Base-by-base conservation (phyloP, 64 coral and sea anemone species). In the Pocillopora verrucosa region DNA sequence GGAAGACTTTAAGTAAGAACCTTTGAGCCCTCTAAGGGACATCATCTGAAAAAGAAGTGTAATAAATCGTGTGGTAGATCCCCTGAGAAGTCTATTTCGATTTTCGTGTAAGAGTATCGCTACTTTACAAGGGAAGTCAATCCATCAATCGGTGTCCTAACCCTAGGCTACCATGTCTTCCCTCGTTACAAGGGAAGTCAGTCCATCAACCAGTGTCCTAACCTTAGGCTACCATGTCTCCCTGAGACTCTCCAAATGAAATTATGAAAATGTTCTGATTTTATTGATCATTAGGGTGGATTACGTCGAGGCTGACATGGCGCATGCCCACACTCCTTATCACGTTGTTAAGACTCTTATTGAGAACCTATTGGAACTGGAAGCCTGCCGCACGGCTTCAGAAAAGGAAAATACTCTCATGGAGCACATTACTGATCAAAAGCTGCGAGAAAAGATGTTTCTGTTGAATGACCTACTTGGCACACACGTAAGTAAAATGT, bases 221-320 rank as follows among this genome's bases (percentile, higher is more conserved):
- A 51, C 7, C 41, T 0, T 51, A 51, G 7, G 41, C 41, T 51
- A 51, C 3, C 41, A 51, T 51, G 41, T 51, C 41, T 51, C 41
- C 41, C 41, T 51, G 7, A 7, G 16, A 10, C 22, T 65, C 22
- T 20, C 17, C 14, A 1, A 9, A 9, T n/a, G n/a, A 70, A 11
- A 22, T 30, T n/a, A 59, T 14, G 75, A 9, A 9, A 4, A 30
- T 25, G 36, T 15, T 88, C 56, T 17, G 0, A 12, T 87, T 83
- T 57, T 15, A 14, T 62, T 75, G 34, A 11, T 22, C 83, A 26
- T 57, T 75, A 99, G 97, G 26, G 94, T 99, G 59, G 94, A 99
- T 84, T 99, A 91, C 68, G 97, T 99, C 19, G 97, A 99, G 56
- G 97, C 97, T 17, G 97, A 99, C 16, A 95, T 99, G 97, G 79